These are phyloP conservation scores for Coturnix japonica DNA, from an alignment of 2,113 vertebrate species.

Conservation along the genomic window DNA sequence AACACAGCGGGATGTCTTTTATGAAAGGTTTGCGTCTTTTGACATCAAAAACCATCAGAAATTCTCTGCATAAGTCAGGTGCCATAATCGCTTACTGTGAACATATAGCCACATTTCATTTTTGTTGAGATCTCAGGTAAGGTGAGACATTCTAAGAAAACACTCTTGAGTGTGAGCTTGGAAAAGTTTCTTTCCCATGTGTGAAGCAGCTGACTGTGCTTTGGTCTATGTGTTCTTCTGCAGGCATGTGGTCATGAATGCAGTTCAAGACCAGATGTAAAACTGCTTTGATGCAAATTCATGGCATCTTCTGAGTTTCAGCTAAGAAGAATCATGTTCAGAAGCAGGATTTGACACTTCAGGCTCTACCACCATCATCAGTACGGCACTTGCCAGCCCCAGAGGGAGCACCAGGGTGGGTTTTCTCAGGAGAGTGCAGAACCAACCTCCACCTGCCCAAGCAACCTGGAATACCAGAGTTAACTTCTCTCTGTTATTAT, in stretches of 20 bases:
- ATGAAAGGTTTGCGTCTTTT: background rate
- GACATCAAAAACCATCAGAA: background rate
- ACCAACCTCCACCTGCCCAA: background rate
- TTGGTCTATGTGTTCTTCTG: background rate
- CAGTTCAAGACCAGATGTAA: background rate
- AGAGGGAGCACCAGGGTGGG: background rate
- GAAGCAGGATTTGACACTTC: background rate
- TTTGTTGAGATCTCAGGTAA: background rate
- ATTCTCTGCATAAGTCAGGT: background rate
- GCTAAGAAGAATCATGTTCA: background rate
- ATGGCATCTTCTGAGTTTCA: background rate
- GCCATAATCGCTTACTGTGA: background rate
- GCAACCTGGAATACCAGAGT: background rate
- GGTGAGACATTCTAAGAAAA: background rate
- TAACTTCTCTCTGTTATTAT: background rate
- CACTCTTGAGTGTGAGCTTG: background rate
- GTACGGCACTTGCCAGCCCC: background rate
- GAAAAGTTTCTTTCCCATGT: background rate
- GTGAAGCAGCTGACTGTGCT: background rate
- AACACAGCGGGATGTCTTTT: background rate
- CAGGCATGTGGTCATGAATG: background rate
- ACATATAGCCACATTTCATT: background rate
- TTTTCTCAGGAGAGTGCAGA: background rate
- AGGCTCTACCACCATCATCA: background rate
- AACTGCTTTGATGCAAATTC: background rate